Percentiles rank a stretch among this genome's conserved stretches.
Evolutionary conservation across 2,113 vertebrate genomes (phyloP).

Genomic region (Myotis yumanensis): DNA sequence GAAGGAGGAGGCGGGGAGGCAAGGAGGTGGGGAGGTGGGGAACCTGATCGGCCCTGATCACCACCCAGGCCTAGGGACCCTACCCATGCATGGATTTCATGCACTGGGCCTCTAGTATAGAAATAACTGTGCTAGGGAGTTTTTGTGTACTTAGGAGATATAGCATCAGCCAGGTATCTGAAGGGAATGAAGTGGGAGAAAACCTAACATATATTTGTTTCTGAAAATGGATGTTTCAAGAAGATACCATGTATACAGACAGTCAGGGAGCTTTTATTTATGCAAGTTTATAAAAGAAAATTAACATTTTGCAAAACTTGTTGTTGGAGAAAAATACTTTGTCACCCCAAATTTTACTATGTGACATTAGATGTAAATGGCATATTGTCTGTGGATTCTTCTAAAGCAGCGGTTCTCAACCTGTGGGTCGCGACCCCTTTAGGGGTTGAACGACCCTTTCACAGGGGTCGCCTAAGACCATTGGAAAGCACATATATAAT

Average conservation of each 20-base stretch:
- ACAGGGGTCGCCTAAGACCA: too few relatives aligned
- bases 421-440: too few relatives aligned
- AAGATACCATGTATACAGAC: not conserved
- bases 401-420: not conserved
- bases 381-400: not conserved
- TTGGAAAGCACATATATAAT: too few relatives aligned
- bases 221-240: not conserved
- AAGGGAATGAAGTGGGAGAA: not conserved
- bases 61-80: too few relatives aligned
- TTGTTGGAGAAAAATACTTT: not conserved
- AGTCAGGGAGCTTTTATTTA: not conserved
- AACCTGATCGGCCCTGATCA: too few relatives aligned
- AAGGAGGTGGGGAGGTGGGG: too few relatives aligned
- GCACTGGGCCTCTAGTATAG: not conserved
- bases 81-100: too few relatives aligned
- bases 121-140: not conserved
- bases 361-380: not conserved
- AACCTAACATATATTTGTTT: not conserved
- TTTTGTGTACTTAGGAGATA: not conserved
- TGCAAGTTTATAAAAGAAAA: slow-evolving; percentile 2
- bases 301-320: not conserved
- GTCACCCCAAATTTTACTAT: not conserved
- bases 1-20: too few relatives aligned
- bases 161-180: not conserved
- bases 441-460: too few relatives aligned